These are phyloP conservation scores for Muntiacus muntjak DNA, from an alignment of 2,113 vertebrate species.

Conservation along the genomic window DNA sequence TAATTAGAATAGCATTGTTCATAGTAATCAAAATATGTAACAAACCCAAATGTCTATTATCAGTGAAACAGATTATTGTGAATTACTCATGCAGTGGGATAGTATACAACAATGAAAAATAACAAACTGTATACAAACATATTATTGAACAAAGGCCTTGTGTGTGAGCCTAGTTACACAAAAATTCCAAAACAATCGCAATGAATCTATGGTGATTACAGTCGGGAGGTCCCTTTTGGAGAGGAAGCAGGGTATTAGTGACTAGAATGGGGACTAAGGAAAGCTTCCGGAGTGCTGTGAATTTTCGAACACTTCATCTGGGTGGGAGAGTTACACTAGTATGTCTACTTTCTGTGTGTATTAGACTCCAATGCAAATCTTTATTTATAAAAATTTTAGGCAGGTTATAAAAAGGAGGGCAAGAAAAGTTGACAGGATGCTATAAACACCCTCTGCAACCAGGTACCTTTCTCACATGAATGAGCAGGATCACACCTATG, in stretches of 20 bases:
- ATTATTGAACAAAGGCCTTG: not conserved
- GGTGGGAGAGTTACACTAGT: not conserved
- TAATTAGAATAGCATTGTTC: not conserved
- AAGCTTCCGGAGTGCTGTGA: not conserved
- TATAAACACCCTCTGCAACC: not conserved
- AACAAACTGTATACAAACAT: not conserved
- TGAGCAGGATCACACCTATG: rapidly evolving
- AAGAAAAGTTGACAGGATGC: not conserved
- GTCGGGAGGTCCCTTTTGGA: not conserved
- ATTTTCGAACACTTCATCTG: not conserved
- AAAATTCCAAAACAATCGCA: not conserved
- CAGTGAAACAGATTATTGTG: not conserved
- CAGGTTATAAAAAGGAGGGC: not conserved
- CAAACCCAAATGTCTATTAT: not conserved
- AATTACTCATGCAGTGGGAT: not conserved
- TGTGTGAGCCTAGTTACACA: not conserved
- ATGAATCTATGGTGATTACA: not conserved
- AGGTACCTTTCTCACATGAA: not conserved
- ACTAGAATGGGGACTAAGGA: not conserved
- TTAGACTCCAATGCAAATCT: not conserved
- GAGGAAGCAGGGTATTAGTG: not conserved
- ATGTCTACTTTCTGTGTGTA: not conserved
- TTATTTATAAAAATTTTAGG: not conserved
- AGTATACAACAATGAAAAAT: not conserved
- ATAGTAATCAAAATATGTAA: not conserved